A percentile compares a stretch with the other conserved stretches of the same genome.
phyloP scores from a whole-genome alignment of 1,140 invertebrate genomes.

The Metaphire vulgaris region DNA sequence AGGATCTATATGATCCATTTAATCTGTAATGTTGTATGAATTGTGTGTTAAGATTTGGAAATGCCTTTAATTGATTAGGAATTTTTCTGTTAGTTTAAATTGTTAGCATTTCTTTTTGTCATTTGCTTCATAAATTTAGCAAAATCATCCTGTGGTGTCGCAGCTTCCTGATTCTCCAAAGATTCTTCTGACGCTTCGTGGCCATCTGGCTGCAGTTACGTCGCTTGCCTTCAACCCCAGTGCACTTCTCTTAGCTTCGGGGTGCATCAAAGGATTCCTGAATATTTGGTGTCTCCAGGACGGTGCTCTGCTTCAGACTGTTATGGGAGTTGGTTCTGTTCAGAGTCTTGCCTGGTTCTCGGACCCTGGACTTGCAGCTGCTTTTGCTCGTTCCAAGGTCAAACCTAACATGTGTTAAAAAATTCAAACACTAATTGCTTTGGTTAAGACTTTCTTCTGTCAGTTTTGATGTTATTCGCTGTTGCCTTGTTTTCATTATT shows the following conservation, averaged over 20 bases:
- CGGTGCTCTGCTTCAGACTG: slow-evolving; percentile 58
- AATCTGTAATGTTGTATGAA: too few species aligned
- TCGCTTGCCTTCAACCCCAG: slow-evolving; percentile 54
- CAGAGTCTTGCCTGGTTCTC: slow-evolving; percentile 55
- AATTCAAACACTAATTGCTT: too few species aligned
- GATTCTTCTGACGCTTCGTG: slow-evolving; percentile 45
- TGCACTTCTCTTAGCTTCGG: slow-evolving; percentile 57
- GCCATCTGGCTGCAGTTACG: slow-evolving; percentile 57
- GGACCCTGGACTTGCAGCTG: slow-evolving; percentile 53
- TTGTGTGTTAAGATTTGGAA: too few species aligned
- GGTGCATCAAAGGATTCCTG: slow-evolving; percentile 56
- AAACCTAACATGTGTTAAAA: slow-evolving; percentile 22
- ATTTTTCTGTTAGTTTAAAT: too few species aligned
- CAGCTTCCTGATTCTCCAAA: background rate
- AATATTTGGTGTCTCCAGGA: slow-evolving; percentile 63
- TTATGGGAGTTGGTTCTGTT: slow-evolving; percentile 56
- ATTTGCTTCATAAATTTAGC: too few species aligned
- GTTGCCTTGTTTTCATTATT: too few species aligned
- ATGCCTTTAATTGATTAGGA: too few species aligned
- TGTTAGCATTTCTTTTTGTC: too few species aligned
- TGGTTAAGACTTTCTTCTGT: too few species aligned
- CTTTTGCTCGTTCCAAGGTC: slow-evolving; percentile 58
- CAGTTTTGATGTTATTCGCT: too few species aligned
- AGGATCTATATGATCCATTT: too few species aligned
- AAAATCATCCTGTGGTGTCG: background rate